These are phyloP conservation scores for Aphodius sticticus DNA, from an alignment of 2,888 invertebrate species.

Conservation along the genomic window DNA sequence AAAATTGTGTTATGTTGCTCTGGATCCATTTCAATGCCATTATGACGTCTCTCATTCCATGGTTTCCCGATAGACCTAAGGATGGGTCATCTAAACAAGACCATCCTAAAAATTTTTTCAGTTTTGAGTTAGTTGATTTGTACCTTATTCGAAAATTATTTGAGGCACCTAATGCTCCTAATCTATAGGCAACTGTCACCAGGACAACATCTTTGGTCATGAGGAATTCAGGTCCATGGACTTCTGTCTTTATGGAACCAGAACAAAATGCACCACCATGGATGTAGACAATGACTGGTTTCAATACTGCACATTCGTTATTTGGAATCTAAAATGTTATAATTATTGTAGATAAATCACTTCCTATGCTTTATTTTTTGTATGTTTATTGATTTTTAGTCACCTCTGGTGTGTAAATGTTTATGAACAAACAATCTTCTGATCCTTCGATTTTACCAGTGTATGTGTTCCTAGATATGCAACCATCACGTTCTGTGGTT, in stretches of 20 bases:
- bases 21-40: slow-evolving; percentile 64
- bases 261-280: slow-evolving; percentile 56
- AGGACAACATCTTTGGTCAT: slow-evolving; percentile 56
- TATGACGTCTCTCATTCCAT: slow-evolving; percentile 64
- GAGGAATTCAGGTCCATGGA: slow-evolving; percentile 55
- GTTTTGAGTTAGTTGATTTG: too few relatives aligned
- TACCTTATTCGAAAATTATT: not conserved
- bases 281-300: slow-evolving; percentile 34
- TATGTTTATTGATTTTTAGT: not conserved
- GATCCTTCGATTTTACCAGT: slow-evolving; percentile 43
- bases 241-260: slow-evolving; percentile 53
- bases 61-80: slow-evolving; percentile 63
- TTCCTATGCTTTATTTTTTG: too few relatives aligned
- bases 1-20: slow-evolving; percentile 61
- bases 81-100: slow-evolving; percentile 60
- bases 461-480: slow-evolving; percentile 44
- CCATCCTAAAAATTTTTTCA: slow-evolving; percentile 59
- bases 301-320: not conserved
- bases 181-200: slow-evolving; percentile 54
- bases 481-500: slow-evolving; percentile 48
- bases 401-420: slow-evolving; percentile 49
- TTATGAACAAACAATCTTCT: slow-evolving; percentile 53
- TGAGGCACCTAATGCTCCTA: slow-evolving; percentile 40
- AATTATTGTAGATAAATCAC: not conserved
- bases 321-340: slow-evolving; percentile 33